A percentile compares a stretch with the other conserved stretches of the same genome.
Conservation (phyloP, 2,888 invertebrate species). For the Atrina japonica region DNA sequence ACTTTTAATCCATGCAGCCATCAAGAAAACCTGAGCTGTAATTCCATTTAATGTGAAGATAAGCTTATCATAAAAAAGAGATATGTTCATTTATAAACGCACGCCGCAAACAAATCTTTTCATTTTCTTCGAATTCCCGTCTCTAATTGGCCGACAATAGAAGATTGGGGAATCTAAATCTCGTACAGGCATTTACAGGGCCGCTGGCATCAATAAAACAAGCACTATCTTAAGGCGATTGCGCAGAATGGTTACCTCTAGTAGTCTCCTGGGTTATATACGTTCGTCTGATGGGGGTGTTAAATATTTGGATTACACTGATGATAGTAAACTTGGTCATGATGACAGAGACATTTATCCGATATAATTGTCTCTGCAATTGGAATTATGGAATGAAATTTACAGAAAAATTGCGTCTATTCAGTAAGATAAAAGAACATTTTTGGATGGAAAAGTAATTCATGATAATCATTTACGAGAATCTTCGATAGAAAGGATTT, state of each 20-base stretch:
- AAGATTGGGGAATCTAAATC: conserved; percentile 21
- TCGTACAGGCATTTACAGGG: conserved; percentile 11
- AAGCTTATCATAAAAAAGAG: conserved; percentile 25
- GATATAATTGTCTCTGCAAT: conserved; percentile 19
- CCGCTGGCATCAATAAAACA: conserved; percentile 34
- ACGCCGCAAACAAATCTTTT: conserved; percentile 41
- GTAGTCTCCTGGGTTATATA: conserved; percentile 4
- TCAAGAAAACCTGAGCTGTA: conserved; percentile 14
- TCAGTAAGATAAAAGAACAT: too few species aligned
- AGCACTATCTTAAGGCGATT: conserved; percentile 42
- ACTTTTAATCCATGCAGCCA: too few species aligned
- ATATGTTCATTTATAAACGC: conserved; percentile 23
- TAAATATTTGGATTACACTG: conserved; percentile 32
- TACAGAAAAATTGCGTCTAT: too few species aligned
- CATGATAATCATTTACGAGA: too few species aligned
- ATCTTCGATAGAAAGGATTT: too few species aligned
- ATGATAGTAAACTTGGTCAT: conserved; percentile 14
- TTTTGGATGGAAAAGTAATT: too few species aligned
- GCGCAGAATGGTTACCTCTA: neutral
- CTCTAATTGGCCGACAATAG: conserved; percentile 35
- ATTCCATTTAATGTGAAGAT: conserved; percentile 37
- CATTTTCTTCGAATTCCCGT: conserved; percentile 23
- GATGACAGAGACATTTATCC: conserved; percentile 3
- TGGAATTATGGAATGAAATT: conserved; percentile 2
- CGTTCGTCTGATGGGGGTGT: conserved; percentile 12